Percentiles rank a stretch among this genome's conserved stretches.
phyloP scores from a whole-genome alignment of 2,113 vertebrate species.

The Nerophis ophidion region DNA sequence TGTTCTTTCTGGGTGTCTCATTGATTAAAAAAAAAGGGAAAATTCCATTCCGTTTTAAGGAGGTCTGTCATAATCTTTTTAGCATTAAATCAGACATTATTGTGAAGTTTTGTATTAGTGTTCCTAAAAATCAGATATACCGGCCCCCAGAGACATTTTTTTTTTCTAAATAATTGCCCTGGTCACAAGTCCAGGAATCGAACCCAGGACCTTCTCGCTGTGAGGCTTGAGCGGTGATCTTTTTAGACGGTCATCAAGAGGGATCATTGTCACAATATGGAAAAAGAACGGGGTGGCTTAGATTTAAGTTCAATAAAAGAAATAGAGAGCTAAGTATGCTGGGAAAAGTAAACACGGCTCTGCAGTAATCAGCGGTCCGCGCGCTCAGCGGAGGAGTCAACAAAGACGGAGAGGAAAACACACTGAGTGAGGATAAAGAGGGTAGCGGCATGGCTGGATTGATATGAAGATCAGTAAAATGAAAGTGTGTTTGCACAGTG shows the following conservation, averaged over 20 bases:
- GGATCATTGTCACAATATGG: slow-evolving; percentile 12
- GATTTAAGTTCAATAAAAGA: slow-evolving; percentile 59
- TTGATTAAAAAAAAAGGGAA: too few species aligned
- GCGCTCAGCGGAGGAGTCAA: slow-evolving; percentile 52
- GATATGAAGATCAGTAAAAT: slow-evolving; percentile 43
- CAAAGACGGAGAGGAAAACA: slow-evolving; percentile 47
- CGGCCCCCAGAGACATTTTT: too few species aligned
- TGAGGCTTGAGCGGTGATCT: not conserved
- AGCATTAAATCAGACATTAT: too few species aligned
- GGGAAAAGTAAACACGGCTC: slow-evolving; percentile 72
- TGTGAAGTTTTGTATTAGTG: too few species aligned
- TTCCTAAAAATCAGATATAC: too few species aligned
- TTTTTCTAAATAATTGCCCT: too few species aligned
- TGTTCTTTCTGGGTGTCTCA: too few species aligned
- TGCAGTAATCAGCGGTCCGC: slow-evolving; percentile 49
- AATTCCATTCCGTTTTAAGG: too few species aligned
- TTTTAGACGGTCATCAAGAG: not conserved
- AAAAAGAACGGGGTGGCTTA: slow-evolving; percentile 12
- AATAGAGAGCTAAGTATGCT: slow-evolving; percentile 53
- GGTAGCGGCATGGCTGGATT: slow-evolving; percentile 38
- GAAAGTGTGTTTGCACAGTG: slow-evolving; percentile 42
- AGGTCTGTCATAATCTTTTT: too few species aligned
- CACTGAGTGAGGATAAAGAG: slow-evolving; percentile 51
- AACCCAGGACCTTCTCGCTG: too few species aligned
- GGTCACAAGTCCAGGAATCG: too few species aligned